Evolutionary conservation across 2,888 invertebrate species (phyloP).

Genomic region (Automeris io): DNA sequence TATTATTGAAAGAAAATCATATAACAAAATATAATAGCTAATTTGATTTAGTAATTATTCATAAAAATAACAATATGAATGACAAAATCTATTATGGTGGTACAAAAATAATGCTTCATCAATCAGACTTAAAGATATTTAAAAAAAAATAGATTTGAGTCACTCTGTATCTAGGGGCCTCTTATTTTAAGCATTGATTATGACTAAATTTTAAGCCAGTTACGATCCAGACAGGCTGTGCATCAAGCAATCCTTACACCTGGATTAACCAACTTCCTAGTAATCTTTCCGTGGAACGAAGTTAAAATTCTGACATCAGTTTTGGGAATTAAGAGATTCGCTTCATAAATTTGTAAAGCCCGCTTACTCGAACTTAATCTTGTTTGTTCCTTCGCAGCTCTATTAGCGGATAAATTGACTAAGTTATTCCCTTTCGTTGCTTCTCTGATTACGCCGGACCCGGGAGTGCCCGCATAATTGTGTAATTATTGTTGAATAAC

Average conservation of each 20-base stretch:
- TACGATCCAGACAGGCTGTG: constrained; percentile 8
- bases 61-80: too few relatives aligned
- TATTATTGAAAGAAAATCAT: too few relatives aligned
- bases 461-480: constrained; percentile 46
- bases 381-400: constrained; percentile 61
- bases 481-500: constrained; percentile 46
- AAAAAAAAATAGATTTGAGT: too few relatives aligned
- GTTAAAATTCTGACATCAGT: constrained; percentile 66
- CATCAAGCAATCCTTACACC: constrained; percentile 31
- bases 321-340: constrained; percentile 54
- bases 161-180: background rate
- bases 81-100: too few relatives aligned
- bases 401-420: constrained; percentile 65
- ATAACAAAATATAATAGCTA: too few relatives aligned
- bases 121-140: too few relatives aligned
- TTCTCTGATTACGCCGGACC: constrained; percentile 46
- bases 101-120: too few relatives aligned
- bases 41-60: too few relatives aligned
- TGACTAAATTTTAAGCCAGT: background rate
- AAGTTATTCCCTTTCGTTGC: constrained; percentile 63
- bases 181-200: background rate
- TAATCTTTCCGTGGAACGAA: constrained; percentile 47
- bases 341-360: constrained; percentile 57
- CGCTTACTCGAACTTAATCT: constrained; percentile 54
- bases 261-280: constrained; percentile 54